Percentiles rank a stretch among this genome's conserved stretches.
Evolutionary conservation across 1,140 invertebrate species (phyloP).

Genomic region (Drosophila setifemur): DNA sequence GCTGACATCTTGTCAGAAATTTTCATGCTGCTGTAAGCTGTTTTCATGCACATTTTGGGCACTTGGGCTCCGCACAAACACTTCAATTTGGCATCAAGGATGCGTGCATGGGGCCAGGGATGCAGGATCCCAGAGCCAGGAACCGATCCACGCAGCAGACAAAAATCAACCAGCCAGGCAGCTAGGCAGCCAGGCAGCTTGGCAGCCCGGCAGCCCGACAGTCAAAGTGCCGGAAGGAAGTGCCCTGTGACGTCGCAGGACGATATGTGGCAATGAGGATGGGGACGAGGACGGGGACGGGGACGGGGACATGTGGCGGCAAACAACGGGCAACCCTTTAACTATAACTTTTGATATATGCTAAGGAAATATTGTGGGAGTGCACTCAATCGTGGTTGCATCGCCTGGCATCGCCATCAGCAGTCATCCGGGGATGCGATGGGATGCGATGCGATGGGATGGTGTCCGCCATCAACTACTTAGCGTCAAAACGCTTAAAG

Average conservation of each 20-base stretch:
- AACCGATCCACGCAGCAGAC: slow-evolving; percentile 31
- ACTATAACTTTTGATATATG: slow-evolving; percentile 81
- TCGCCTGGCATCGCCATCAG: slow-evolving; percentile 31
- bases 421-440: not conserved
- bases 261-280: slow-evolving; percentile 18
- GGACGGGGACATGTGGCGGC: slow-evolving; percentile 24
- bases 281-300: not conserved
- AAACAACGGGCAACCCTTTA: slow-evolving; percentile 71
- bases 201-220: slow-evolving; percentile 12
- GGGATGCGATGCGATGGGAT: not conserved
- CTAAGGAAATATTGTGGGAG: slow-evolving; percentile 73
- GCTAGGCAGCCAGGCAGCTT: slow-evolving; percentile 13
- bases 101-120: slow-evolving; percentile 34
- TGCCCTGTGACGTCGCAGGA: slow-evolving; percentile 22
- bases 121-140: slow-evolving; percentile 2
- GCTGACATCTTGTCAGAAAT: slow-evolving; percentile 63
- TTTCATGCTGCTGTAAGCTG: slow-evolving; percentile 75
- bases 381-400: slow-evolving; percentile 72
- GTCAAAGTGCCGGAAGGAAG: slow-evolving; percentile 72
- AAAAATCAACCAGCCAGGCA: slow-evolving; percentile 50
- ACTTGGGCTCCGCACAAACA: slow-evolving; percentile 73
- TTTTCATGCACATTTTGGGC: slow-evolving; percentile 78
- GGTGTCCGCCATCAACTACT: slow-evolving; percentile 67
- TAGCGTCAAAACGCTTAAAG: slow-evolving; percentile 79
- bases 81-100: slow-evolving; percentile 76